Base-by-base conservation (phyloP, 2,797 vertebrate genomes). In the Leptatherina wallacei region DNA sequence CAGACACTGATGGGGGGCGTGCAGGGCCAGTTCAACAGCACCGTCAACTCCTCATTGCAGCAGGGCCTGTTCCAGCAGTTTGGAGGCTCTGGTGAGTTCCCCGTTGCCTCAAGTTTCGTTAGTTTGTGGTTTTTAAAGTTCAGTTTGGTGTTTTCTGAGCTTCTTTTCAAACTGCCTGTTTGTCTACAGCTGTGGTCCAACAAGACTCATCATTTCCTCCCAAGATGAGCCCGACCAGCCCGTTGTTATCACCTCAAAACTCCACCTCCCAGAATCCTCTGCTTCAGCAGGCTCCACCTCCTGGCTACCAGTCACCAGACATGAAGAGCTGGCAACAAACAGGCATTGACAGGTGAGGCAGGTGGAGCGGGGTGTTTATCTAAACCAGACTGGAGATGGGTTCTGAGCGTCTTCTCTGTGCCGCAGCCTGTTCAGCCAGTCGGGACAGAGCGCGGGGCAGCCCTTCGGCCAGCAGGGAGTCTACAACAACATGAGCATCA, bases 401-500 rank as follows among this genome's bases (percentile, higher is more conserved):
- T 0, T 65, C 57, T 38, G 66, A 69, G 18, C 22, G 12, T 38
- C 71, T 1, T 77, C 63, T 57, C 3, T 74, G 18, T 73, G 10
- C 82, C 2, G 0, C 90, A 95, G 95, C 84, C 81, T 95, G 81
- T 95, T 95, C 93, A 93, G 92, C 87, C 96, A 93, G 81, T 83
- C 95, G 0, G 95, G 95, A 47, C 96, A 95, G 94, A 91, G 76
- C 70, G 85, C 96, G 87, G 89, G 83, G 82, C 71, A 69, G 92
- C 0, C 91, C 72, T 85, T 96, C 80, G 74, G 92, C 74, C 97
- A 97, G 92, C 97, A 97, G 85, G 96, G 96, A 80, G 94, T 97
- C 60, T 99, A 98, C 94, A 99, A 99, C 94, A 99, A 98, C 89
- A 98, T 99, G 97, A 98, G 97, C 94, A 98, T 98, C 94, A 98